These are phyloP conservation scores for Leptinotarsa lineolata DNA, from an alignment of 1,140 invertebrate genomes.

Conservation along the genomic window DNA sequence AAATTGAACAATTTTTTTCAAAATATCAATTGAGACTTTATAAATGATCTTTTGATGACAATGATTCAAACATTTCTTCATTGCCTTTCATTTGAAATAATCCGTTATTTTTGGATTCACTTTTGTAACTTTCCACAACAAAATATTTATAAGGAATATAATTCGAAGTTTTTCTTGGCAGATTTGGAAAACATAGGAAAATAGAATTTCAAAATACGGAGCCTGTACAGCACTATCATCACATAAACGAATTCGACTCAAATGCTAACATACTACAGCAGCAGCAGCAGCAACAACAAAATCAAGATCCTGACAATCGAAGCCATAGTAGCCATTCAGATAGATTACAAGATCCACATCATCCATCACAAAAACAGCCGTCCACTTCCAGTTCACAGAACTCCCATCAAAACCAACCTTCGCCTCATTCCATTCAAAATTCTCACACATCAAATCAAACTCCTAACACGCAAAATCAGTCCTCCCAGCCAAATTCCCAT, in stretches of 20 bases:
- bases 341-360: conserved; percentile 12
- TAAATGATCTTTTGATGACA: too few relatives aligned
- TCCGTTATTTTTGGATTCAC: too few relatives aligned
- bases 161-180: conserved; percentile 36
- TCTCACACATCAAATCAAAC: conserved; percentile 4
- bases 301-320: background rate
- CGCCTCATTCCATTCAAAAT: background rate
- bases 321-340: conserved; percentile 19
- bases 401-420: conserved; percentile 8
- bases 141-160: too few relatives aligned
- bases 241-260: conserved; percentile 47
- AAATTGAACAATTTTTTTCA: too few relatives aligned
- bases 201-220: conserved; percentile 59
- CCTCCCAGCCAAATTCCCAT: background rate
- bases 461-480: background rate
- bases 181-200: conserved; percentile 79
- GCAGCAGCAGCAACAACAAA: conserved; percentile 3
- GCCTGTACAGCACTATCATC: conserved; percentile 52
- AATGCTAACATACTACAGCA: conserved; percentile 39
- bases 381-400: background rate
- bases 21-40: too few relatives aligned
- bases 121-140: too few relatives aligned
- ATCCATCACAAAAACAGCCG: conserved; percentile 9
- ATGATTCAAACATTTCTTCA: too few relatives aligned
- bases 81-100: too few relatives aligned